Conservation (phyloP, 2,113 vertebrate genomes). For the Scopus umbretta region DNA sequence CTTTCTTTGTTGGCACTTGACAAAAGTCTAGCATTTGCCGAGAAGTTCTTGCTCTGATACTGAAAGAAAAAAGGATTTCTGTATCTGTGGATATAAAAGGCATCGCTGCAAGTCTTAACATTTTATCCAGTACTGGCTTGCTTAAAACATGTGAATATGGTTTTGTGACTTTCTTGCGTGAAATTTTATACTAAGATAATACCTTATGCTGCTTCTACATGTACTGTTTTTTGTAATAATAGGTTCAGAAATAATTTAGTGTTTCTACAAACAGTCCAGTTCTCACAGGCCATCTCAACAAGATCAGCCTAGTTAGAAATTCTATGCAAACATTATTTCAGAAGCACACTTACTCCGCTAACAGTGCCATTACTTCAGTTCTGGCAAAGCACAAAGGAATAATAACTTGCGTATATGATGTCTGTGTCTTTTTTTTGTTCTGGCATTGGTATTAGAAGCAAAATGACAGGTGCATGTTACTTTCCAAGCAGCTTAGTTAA, state of each 20-base stretch:
- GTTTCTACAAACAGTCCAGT: not conserved
- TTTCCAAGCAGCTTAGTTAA: not conserved
- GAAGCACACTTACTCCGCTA: not conserved
- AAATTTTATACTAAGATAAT: not conserved
- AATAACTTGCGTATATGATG: not conserved
- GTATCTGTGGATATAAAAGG: not conserved
- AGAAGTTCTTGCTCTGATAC: not conserved
- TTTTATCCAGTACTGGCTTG: not conserved
- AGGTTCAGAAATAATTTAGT: not conserved
- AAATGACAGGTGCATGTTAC: not conserved
- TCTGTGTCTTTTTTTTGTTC: not conserved
- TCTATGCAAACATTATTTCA: not conserved
- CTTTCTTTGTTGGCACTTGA: not conserved
- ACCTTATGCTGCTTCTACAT: not conserved
- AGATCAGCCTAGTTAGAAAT: not conserved
- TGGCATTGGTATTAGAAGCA: not conserved
- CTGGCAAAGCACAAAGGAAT: not conserved
- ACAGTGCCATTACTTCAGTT: not conserved
- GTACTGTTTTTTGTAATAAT: not conserved
- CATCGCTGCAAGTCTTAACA: not conserved
- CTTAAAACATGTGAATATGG: not conserved
- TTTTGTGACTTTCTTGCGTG: not conserved
- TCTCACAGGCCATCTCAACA: not conserved
- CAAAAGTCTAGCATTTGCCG: not conserved
- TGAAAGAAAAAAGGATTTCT: not conserved